Conservation (phyloP, 2,797 vertebrate genomes). For the Liparis tanakae region DNA sequence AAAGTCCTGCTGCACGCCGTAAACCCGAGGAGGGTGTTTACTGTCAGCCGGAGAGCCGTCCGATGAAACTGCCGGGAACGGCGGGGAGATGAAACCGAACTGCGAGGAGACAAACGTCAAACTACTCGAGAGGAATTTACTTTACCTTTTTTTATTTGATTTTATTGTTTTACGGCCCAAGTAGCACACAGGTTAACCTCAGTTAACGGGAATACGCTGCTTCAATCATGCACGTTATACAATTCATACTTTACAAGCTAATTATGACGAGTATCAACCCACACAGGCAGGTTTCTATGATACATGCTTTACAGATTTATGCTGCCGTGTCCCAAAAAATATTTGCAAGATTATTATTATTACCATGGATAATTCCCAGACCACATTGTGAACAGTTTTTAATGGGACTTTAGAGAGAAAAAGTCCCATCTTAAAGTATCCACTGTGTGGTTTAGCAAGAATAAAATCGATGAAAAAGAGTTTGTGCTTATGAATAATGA, state of each 20-base stretch:
- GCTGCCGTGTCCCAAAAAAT: background rate
- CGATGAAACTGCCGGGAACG: conserved; percentile 41
- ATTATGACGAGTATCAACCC: too few relatives aligned
- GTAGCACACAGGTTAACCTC: background rate
- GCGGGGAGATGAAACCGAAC: conserved; percentile 42
- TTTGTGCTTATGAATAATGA: background rate
- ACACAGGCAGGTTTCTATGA: background rate
- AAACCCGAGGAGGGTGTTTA: conserved; percentile 66
- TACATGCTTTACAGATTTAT: background rate
- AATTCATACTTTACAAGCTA: background rate
- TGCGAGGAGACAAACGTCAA: conserved; percentile 15
- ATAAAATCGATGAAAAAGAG: background rate
- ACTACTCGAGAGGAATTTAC: conserved; percentile 2
- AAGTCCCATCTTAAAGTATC: background rate
- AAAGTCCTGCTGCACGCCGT: conserved; percentile 50
- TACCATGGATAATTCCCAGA: conserved; percentile 2
- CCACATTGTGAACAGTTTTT: background rate
- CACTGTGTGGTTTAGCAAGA: background rate
- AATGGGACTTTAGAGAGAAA: background rate
- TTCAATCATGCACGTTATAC: background rate
- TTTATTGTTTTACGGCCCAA: conserved; percentile 38
- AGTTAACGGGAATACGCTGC: background rate
- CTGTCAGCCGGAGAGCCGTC: conserved; percentile 39
- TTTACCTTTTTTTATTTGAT: background rate
- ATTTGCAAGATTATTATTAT: background rate